Conservation (phyloP, 2,113 vertebrate species). For the Steatornis caripensis region DNA sequence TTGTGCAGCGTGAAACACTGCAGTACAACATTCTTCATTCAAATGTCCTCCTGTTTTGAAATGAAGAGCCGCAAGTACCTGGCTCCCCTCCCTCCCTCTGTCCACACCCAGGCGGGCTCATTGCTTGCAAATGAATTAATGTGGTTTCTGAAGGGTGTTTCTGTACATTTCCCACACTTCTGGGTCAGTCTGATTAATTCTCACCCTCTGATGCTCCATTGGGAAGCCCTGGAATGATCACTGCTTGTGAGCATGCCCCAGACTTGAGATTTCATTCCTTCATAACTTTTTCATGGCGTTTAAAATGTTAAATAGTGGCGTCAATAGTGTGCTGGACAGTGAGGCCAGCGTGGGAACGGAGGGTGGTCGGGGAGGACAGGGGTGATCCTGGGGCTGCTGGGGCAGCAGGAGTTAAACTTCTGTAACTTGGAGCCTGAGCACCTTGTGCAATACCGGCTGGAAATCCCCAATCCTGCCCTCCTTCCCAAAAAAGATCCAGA, state of each 20-base stretch:
- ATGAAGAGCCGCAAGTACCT: neutral
- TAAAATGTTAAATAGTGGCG: accelerated
- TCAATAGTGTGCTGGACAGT: neutral
- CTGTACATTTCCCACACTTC: neutral
- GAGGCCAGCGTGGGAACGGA: accelerated
- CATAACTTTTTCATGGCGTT: accelerated
- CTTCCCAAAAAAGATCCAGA: neutral
- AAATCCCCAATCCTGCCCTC: neutral
- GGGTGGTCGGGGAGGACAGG: neutral
- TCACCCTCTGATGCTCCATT: accelerated
- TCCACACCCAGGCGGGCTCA: neutral
- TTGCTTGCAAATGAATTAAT: neutral
- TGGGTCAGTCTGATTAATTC: neutral
- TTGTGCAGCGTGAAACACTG: neutral
- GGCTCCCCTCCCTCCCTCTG: neutral
- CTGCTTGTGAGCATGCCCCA: accelerated
- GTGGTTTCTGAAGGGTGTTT: neutral
- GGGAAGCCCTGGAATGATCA: neutral
- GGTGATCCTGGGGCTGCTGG: neutral
- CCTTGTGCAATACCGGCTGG: constrained; percentile 18
- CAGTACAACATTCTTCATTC: constrained; percentile 17
- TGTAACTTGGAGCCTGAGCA: accelerated
- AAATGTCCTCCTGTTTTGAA: neutral
- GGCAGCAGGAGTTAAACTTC: neutral
- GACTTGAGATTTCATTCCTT: neutral